These are phyloP conservation scores for Halcyon leucocephala DNA, from an alignment of 2,797 vertebrate genomes.

Conservation along the genomic window DNA sequence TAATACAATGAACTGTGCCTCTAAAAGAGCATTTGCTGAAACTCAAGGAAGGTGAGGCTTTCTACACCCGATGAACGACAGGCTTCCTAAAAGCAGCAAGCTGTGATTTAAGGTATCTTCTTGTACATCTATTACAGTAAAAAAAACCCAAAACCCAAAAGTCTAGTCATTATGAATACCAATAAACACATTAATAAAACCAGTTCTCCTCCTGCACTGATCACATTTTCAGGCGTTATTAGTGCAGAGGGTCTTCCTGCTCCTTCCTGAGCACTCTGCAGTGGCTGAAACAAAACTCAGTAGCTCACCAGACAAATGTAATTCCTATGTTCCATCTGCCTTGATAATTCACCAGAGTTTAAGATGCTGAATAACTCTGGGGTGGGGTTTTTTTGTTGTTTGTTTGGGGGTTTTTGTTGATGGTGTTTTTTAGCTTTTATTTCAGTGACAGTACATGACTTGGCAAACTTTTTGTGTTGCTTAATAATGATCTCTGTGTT, in stretches of 20 bases:
- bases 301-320: background rate
- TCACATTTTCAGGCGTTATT: background rate
- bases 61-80: background rate
- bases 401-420: background rate
- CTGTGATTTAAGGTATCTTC: background rate
- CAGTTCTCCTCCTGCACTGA: accelerated
- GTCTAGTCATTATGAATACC: background rate
- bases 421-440: background rate
- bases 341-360: background rate
- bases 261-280: background rate
- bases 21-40: background rate
- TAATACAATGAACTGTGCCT: background rate
- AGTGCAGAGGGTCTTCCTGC: background rate
- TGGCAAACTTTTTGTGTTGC: background rate
- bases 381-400: background rate
- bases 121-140: background rate
- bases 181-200: background rate
- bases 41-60: background rate
- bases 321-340: background rate
- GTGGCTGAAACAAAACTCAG: background rate
- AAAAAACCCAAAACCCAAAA: background rate
- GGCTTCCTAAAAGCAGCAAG: background rate
- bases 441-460: background rate
- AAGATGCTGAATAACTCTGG: background rate
- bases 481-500: background rate